Evolutionary conservation across 2,113 vertebrate species (phyloP).

Genomic region (Hippocampus barbouri): DNA sequence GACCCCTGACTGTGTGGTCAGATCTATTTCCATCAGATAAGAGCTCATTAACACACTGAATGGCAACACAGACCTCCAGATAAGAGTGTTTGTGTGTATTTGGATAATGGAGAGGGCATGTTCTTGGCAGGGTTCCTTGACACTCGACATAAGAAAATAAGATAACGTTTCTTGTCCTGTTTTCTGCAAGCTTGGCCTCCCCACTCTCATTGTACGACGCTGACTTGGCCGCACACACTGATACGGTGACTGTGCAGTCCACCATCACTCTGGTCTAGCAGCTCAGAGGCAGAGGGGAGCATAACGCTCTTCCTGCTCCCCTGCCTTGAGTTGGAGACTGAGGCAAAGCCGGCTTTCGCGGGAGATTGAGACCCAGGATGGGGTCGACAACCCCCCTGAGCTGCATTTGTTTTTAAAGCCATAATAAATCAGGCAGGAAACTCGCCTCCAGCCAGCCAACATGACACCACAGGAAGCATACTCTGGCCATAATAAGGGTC

Average conservation of each 20-base stretch:
- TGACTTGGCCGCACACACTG: not conserved
- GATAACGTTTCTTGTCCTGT: not conserved
- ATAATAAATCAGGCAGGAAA: slow-evolving; percentile 59
- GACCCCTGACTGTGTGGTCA: slow-evolving; percentile 42
- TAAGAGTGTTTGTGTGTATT: slow-evolving; percentile 34
- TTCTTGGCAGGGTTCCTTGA: slow-evolving; percentile 14
- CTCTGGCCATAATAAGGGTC: slow-evolving; percentile 15
- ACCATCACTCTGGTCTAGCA: slow-evolving; percentile 6
- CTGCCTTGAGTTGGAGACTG: slow-evolving; percentile 22
- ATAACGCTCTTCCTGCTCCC: slow-evolving; percentile 10
- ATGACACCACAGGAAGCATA: slow-evolving; percentile 34
- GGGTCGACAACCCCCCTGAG: slow-evolving; percentile 18
- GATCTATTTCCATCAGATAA: slow-evolving; percentile 66
- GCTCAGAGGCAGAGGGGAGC: slow-evolving; percentile 17
- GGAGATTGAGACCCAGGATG: slow-evolving; percentile 12
- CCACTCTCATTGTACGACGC: not conserved
- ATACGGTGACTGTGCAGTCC: not conserved
- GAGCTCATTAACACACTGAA: slow-evolving; percentile 40
- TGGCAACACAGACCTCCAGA: slow-evolving; percentile 13
- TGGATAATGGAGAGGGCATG: slow-evolving; percentile 24
- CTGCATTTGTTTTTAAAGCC: slow-evolving; percentile 48
- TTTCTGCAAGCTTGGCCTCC: not conserved
- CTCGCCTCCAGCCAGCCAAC: slow-evolving; percentile 39
- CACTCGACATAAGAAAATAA: not conserved
- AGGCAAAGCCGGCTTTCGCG: slow-evolving; percentile 20